Conservation (phyloP, 1,140 invertebrate genomes). For the Cotesia typhae region DNA sequence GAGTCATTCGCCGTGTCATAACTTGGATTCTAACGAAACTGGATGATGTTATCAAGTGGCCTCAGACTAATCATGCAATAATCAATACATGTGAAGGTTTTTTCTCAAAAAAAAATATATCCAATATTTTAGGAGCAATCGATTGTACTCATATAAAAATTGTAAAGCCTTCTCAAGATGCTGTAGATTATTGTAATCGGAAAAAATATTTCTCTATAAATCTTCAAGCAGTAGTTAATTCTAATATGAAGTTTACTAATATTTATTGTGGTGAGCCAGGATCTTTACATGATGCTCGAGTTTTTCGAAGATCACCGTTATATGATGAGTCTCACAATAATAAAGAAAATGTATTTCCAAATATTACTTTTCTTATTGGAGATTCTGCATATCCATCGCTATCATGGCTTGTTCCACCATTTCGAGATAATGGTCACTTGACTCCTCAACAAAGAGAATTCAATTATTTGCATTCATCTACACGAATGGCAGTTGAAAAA, state of each 20-base stretch:
- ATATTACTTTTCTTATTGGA: conserved; percentile 32
- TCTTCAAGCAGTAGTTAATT: conserved; percentile 35
- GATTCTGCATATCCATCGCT: conserved; percentile 37
- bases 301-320: conserved; percentile 20
- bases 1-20: conserved; percentile 21
- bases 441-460: conserved; percentile 27
- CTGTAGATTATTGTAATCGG: conserved; percentile 36
- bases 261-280: conserved; percentile 30
- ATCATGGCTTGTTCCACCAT: conserved; percentile 30
- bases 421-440: conserved; percentile 29
- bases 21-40: conserved; percentile 31
- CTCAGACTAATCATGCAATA: conserved; percentile 13
- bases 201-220: conserved; percentile 39
- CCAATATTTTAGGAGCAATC: too few relatives aligned
- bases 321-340: not conserved
- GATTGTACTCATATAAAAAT: too few relatives aligned
- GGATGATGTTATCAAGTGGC: conserved; percentile 34
- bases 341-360: conserved; percentile 7
- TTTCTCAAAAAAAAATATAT: conserved; percentile 18
- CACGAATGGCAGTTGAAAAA: conserved; percentile 22
- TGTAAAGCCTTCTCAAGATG: not conserved
- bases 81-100: conserved; percentile 11
- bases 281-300: conserved; percentile 26
- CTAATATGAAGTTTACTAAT: conserved; percentile 33
- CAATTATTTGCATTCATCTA: conserved; percentile 34